Base-by-base conservation (phyloP, 1,140 invertebrate genomes). In the Uloborus diversus region DNA sequence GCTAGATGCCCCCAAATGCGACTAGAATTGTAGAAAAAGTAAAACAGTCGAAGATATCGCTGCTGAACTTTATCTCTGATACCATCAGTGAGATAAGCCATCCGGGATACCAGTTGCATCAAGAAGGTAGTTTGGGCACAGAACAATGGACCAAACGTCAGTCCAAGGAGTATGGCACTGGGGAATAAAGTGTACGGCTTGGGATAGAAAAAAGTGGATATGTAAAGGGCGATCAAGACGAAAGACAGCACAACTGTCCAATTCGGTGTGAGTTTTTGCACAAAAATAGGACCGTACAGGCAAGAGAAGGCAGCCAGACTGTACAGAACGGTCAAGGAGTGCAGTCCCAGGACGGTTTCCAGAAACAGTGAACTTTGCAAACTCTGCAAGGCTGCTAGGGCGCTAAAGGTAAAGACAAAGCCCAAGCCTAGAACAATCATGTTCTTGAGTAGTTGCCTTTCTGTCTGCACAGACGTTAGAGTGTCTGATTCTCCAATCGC, bases 151-250 rank as follows among this genome's bases (percentile, higher is more conserved):
- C 82, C 82, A 11, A 82, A 70, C 13, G 76, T 51, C 2, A 81
- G 56, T 3, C 82, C 82, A 17, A 81, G 37, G 13, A 82, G 37
- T 9, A 82, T 28, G 11, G 79, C 81, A 27, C 71, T 79, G 0
- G 82, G 81, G 4, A 79, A 65, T 7, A 82, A 42, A 2, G 82
- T 82, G 32, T 81, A 82, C 23, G 68, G 49, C 33, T 78, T 59
- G n/a, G 78, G 73, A 35, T 81, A 82, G 68, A 83, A 84, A 47
- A 82, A 83, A 4, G 81, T 80, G 4, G 82, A 82, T 23, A 84
- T 75, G 30, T 76, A 84, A 5, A 84, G 68, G 13, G 82, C 80
- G 23, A 82, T 78, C 4, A 82, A 47, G 25, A 81, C 78, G 25
- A 81, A 83, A 4, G 83, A 37, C 1, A 82, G 51, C 13, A 75